phyloP scores from a whole-genome alignment of 2,888 invertebrate species.

The Hypolimnas misippus region DNA sequence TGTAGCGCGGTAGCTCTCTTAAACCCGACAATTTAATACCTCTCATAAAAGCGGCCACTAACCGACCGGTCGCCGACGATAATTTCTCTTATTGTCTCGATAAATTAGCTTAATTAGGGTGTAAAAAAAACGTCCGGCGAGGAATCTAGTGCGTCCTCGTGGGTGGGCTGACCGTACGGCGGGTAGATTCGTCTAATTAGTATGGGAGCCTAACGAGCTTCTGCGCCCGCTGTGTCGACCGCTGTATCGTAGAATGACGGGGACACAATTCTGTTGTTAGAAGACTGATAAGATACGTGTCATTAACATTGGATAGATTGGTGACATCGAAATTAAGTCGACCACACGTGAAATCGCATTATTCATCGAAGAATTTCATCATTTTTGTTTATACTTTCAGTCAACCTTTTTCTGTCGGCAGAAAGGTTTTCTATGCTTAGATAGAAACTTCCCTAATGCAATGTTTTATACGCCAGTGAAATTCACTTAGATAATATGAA shows the following conservation, averaged over 20 bases:
- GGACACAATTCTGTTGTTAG: background rate
- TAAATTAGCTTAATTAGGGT: constrained; percentile 84
- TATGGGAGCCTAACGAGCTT: constrained; percentile 20
- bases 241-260: constrained; percentile 10
- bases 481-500: too few species aligned
- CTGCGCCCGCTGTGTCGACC: constrained; percentile 3
- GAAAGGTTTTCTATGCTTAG: too few species aligned
- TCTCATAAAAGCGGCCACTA: constrained; percentile 73
- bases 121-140: constrained; percentile 75
- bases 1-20: constrained; percentile 78
- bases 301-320: background rate
- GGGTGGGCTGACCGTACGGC: constrained; percentile 62
- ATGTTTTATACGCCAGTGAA: too few species aligned
- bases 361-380: background rate
- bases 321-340: constrained; percentile 15
- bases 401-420: too few species aligned
- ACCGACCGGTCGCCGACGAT: constrained; percentile 63
- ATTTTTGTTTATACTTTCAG: background rate
- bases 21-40: constrained; percentile 73
- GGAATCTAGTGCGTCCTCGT: constrained; percentile 76
- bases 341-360: constrained; percentile 1
- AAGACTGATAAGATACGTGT: background rate
- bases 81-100: constrained; percentile 80
- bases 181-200: constrained; percentile 35
- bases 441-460: too few species aligned